These are phyloP conservation scores for Smittia sp. DNA, from an alignment of 2,888 invertebrate species.

Conservation along the genomic window DNA sequence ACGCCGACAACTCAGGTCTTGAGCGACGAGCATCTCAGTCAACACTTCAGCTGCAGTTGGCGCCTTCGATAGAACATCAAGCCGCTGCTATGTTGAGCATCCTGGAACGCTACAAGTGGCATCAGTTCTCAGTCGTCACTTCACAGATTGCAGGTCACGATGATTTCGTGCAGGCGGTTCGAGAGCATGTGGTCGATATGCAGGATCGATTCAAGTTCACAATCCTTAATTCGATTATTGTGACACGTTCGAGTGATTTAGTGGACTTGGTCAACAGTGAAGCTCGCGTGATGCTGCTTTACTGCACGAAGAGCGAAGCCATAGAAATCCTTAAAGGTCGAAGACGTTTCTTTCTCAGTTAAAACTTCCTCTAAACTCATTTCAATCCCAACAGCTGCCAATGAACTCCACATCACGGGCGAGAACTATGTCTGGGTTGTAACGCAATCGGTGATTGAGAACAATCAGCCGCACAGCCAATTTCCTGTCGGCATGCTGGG, in stretches of 20 bases:
- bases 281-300: constrained; percentile 87
- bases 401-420: constrained; percentile 73
- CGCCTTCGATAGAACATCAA: constrained; percentile 95
- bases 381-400: constrained; percentile 59
- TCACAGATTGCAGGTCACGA: constrained; percentile 92
- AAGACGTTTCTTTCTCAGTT: not conserved
- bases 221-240: constrained; percentile 80
- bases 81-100: constrained; percentile 95
- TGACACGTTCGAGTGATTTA: constrained; percentile 73
- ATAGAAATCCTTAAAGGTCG: constrained; percentile 65
- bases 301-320: constrained; percentile 86
- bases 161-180: constrained; percentile 91
- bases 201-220: constrained; percentile 78
- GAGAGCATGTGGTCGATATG: constrained; percentile 81
- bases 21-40: constrained; percentile 78
- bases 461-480: constrained; percentile 69
- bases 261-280: constrained; percentile 83
- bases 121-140: constrained; percentile 90
- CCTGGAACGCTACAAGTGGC: constrained; percentile 93
- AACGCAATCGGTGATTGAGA: constrained; percentile 88
- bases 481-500: constrained; percentile 93
- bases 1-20: constrained; percentile 93
- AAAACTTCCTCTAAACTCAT: not conserved
- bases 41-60: constrained; percentile 86
- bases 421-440: constrained; percentile 97